A percentile compares a stretch with the other conserved stretches of the same genome.
Evolutionary conservation across 2,888 invertebrate genomes (phyloP).

Genomic region (Dryomyza anilis): DNA sequence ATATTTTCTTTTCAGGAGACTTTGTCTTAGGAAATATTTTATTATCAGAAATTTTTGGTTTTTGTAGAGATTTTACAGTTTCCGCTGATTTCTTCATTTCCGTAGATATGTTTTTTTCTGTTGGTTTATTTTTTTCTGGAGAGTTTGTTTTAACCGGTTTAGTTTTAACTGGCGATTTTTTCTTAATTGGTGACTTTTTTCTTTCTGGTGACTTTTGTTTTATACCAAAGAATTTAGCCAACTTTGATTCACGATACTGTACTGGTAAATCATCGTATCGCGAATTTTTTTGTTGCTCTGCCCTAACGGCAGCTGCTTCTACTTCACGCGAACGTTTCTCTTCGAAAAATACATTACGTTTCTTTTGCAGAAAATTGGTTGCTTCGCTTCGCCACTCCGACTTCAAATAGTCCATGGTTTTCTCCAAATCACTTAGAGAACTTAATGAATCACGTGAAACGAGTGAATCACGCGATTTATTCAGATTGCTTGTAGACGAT

Average conservation of each 20-base stretch:
- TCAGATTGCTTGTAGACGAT: slow-evolving; percentile 51
- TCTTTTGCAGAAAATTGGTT: slow-evolving; percentile 57
- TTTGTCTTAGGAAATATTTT: too few species aligned
- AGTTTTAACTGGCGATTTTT: slow-evolving; percentile 43
- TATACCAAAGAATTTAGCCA: slow-evolving; percentile 55
- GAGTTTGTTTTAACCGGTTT: too few species aligned
- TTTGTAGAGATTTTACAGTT: too few species aligned
- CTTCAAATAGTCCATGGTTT: slow-evolving; percentile 58
- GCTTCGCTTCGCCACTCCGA: slow-evolving; percentile 58
- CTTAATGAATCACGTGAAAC: slow-evolving; percentile 47
- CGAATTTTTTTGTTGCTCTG: slow-evolving; percentile 31
- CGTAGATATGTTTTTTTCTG: too few species aligned
- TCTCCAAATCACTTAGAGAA: slow-evolving; percentile 55
- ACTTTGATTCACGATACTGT: slow-evolving; percentile 53
- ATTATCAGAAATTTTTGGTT: too few species aligned
- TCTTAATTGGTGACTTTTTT: slow-evolving; percentile 26
- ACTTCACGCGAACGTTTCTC: slow-evolving; percentile 39
- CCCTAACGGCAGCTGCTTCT: slow-evolving; percentile 28
- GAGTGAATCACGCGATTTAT: slow-evolving; percentile 43
- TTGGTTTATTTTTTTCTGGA: slow-evolving; percentile 31
- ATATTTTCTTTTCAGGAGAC: too few species aligned
- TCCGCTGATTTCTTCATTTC: too few species aligned
- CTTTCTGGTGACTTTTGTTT: slow-evolving; percentile 41
- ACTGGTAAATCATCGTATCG: slow-evolving; percentile 41
- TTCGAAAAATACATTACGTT: slow-evolving; percentile 53